phyloP scores from a whole-genome alignment of 2,113 vertebrate genomes.

The Dissostichus mawsoni region DNA sequence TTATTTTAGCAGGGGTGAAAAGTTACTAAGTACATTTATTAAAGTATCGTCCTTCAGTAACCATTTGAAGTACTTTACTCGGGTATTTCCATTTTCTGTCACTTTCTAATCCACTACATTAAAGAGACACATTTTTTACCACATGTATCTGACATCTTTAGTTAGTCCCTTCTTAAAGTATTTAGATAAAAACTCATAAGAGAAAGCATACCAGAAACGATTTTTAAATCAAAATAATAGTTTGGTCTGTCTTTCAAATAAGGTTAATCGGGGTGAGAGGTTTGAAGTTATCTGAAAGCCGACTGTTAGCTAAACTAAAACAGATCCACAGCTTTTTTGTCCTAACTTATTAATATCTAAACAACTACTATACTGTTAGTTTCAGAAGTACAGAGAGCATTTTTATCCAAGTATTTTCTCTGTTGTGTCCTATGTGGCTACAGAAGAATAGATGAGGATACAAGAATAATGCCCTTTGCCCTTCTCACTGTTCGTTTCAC shows the following conservation, averaged over 20 bases:
- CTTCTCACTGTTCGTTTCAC: too few relatives aligned
- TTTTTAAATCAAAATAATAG: neutral
- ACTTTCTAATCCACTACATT: too few relatives aligned
- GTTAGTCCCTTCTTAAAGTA: too few relatives aligned
- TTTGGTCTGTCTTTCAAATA: neutral
- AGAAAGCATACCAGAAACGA: neutral
- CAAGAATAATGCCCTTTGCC: neutral
- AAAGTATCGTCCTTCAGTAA: too few relatives aligned
- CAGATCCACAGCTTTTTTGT: neutral
- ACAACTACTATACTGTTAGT: accelerated
- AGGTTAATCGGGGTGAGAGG: neutral
- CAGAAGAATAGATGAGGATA: neutral
- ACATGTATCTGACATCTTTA: too few relatives aligned
- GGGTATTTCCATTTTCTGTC: too few relatives aligned
- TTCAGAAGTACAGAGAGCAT: neutral
- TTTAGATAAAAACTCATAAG: neutral
- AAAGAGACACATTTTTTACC: too few relatives aligned
- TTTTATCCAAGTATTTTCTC: neutral
- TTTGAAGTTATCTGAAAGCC: neutral
- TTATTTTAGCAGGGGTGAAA: too few relatives aligned
- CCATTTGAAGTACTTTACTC: too few relatives aligned
- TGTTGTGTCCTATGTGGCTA: neutral
- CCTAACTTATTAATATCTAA: neutral
- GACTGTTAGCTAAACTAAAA: neutral
- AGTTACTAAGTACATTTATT: too few relatives aligned